Percentiles rank a stretch among this genome's conserved stretches.
phyloP scores from a whole-genome alignment of 2,888 invertebrate species.

The Ernsta delagoae region DNA sequence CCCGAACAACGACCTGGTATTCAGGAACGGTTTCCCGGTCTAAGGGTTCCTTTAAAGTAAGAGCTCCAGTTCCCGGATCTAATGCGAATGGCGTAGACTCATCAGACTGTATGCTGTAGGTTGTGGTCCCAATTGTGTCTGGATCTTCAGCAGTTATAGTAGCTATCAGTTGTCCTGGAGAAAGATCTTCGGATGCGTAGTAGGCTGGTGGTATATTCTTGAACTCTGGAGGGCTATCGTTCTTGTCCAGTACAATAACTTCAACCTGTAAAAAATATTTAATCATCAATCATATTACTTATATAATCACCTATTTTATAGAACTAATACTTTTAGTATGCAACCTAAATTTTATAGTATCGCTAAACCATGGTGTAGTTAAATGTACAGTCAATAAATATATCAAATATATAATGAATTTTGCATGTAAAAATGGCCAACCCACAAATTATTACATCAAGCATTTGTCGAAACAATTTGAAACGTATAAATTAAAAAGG shows the following conservation, averaged over 20 bases:
- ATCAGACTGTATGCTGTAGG: slow-evolving; percentile 89
- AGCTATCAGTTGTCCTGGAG: slow-evolving; percentile 91
- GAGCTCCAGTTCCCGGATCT: slow-evolving; percentile 88
- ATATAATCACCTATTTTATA: neutral
- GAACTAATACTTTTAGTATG: too few species aligned
- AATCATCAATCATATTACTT: neutral
- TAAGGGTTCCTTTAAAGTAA: slow-evolving; percentile 90
- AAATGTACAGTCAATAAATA: too few species aligned
- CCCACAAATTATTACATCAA: slow-evolving; percentile 34
- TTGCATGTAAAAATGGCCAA: slow-evolving; percentile 14
- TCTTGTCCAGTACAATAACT: slow-evolving; percentile 94
- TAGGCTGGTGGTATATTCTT: slow-evolving; percentile 89
- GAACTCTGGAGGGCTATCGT: slow-evolving; percentile 97
- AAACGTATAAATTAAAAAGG: slow-evolving; percentile 30
- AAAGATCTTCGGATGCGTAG: slow-evolving; percentile 93
- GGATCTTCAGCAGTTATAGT: slow-evolving; percentile 93
- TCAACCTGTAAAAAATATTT: slow-evolving; percentile 90
- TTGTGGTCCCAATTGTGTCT: slow-evolving; percentile 91
- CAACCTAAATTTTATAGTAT: too few species aligned
- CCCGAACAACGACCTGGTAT: slow-evolving; percentile 92
- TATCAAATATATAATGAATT: too few species aligned
- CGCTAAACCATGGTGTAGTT: too few species aligned
- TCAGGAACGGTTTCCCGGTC: slow-evolving; percentile 93
- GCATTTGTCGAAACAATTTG: slow-evolving; percentile 34
- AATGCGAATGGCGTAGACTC: slow-evolving; percentile 89